These are phyloP conservation scores for Tenthredo amoena DNA, from an alignment of 2,888 invertebrate species.

Conservation along the genomic window DNA sequence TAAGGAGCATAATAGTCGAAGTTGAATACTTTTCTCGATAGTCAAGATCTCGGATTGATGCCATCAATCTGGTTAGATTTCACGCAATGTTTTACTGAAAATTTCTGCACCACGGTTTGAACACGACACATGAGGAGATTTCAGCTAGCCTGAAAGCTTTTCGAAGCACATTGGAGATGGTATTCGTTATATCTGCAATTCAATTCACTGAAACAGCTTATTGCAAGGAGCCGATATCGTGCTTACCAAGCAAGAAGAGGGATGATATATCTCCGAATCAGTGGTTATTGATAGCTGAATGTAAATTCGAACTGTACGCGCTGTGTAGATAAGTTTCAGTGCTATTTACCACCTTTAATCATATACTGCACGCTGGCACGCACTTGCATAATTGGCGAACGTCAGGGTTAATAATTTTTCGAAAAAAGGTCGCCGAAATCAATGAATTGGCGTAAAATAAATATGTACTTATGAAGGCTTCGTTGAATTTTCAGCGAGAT, in stretches of 20 bases:
- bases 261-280: background rate
- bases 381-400: background rate
- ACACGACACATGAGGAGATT: background rate
- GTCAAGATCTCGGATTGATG: too few species aligned
- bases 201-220: background rate
- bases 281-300: background rate
- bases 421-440: too few species aligned
- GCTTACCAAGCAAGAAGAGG: background rate
- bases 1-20: too few species aligned
- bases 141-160: background rate
- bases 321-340: background rate
- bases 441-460: too few species aligned
- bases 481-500: conserved; percentile 2
- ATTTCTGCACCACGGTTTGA: background rate
- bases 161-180: background rate
- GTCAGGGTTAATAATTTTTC: too few species aligned
- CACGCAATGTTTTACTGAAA: background rate
- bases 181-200: background rate
- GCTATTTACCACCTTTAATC: background rate
- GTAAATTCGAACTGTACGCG: background rate
- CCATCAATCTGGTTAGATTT: too few species aligned
- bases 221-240: background rate
- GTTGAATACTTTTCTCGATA: too few species aligned
- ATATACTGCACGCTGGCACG: background rate
- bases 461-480: background rate